Base-by-base conservation (phyloP, 2,797 vertebrate genomes). In the Schizothorax lantsangensis region DNA sequence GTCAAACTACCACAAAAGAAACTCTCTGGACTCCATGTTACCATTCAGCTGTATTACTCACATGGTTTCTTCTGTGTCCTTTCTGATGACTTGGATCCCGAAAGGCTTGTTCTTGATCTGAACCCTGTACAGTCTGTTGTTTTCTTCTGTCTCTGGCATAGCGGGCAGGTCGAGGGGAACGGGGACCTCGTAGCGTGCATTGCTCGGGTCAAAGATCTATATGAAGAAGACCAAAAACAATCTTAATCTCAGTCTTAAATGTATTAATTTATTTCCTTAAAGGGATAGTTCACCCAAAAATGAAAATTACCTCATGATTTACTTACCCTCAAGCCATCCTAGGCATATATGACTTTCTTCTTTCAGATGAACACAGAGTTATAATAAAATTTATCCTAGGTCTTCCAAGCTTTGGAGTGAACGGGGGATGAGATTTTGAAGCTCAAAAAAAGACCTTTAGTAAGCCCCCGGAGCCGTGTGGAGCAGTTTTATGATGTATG, bases 131-230 rank as follows among this genome's bases (percentile, higher is more conserved):
- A 96, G 92, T 86, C 96, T 95, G 2, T 92, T 95, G 66, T 14
- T 75, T 26, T 91, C 90, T 0, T 94, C 89, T 38, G 87, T 93
- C 4, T 84, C 88, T 43, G 97, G 96, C 5, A 19, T 79, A 19
- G 30, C 0, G 1, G 97, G 97, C 3, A 97, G 72, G 11, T 95
- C 89, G 45, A 99, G 88, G 2, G 95, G 94, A 17, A 99, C 92
- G 0, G 98, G 98, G 38, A 99, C 98, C 91, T 99, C 97, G 26
- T 96, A 99, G 6, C 98, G 96, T 6, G 93, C 81, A 0, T 72
- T 93, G 30, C 74, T 21, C 0, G 94, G 93, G 87, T 99, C 97
- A 89, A 89, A 97, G 87, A 99, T 97, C 98, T 99, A 78, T 1
- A 90, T 38, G 12, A 79, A 45, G 52, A 33, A 21, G 52, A 59